Base-by-base conservation (phyloP, 2,113 vertebrate species). In the Crotalus viridis region DNA sequence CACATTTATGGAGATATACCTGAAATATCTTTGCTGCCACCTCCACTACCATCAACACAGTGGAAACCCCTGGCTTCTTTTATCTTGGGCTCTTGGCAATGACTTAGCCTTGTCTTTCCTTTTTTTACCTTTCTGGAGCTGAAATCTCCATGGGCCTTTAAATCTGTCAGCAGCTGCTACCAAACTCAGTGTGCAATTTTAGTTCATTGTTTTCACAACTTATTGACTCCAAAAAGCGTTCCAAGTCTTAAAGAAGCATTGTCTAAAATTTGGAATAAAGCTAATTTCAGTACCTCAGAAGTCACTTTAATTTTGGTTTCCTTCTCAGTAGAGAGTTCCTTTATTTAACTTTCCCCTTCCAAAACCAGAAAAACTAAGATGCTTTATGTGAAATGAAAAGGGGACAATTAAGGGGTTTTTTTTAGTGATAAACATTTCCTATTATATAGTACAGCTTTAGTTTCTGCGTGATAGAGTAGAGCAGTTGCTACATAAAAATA, bases 161-260 rank as follows among this genome's bases (percentile, higher is more conserved):
- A 96, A 96, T 96, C 96, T 97, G 95, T 97, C 96, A 96, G 92
- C 96, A 96, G 94, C 94, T 5, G 92, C 96, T 97, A 97, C 97
- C 96, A 96, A 94, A 95, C 96, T 95, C 95, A 95, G 94, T 97
- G 93, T 96, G 96, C 94, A 97, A 93, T 96, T 90, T 97, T 96
- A 97, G 95, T 92, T 96, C 96, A 94, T 95, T 96, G 96, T 97
- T 96, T 97, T 96, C 96, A 96, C 95, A 96, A 96, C 95, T 96
- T 97, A 97, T 91, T 61, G 89, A 94, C 93, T 91, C 92, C 94
- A 92, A 95, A 97, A 97, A 0, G 0, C 87, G 96, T 96, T 97
- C 96, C 96, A 96, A 97, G 92, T 93, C 93, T 97, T 97, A 97
- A 96, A 96, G 96, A 94, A 90, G 91, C 93, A 95, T 97, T 96